Evolutionary conservation across 2,797 vertebrate genomes (phyloP), one percentile per base, ranked within the genome.

Genomic region (Cossypha dichroa): DNA sequence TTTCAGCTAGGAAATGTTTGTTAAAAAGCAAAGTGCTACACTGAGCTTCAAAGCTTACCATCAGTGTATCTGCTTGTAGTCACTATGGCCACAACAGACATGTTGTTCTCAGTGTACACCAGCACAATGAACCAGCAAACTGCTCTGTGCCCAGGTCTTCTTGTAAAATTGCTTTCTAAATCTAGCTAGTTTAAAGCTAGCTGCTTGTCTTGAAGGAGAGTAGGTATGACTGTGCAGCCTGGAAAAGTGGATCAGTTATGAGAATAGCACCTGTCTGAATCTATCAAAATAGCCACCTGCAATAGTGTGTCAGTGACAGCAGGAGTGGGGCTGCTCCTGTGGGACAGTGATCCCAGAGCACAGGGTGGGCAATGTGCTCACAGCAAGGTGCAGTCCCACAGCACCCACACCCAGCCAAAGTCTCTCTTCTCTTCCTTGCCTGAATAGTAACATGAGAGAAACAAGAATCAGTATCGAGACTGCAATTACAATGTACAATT

Each of bases 11-110:
- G 46, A 88, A 67, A 86, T 14, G 36, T 40, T 69, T 76, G 23
- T 43, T 48, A 34, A 88, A 83, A 73, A 91, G 49, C 64, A 83
- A 94, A 86, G 58, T 48, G 64, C 66, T 68, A 90, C 8, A 62
- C 6, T 55, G 60, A 77, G 51, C 29, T 68, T 84, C 28, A 10
- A 67, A 63, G 15, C 58, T 73, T 51, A 56, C 31, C 43, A 54
- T 49, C 43, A 80, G 43, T 34, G 26, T 81, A 25, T 49, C 46
- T 72, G 52, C 36, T 31, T 43, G 54, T 21, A 88, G 18, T 55
- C 63, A 26, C 54, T 86, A 25, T 0, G 4, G 29, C 52, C 43
- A 38, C 29, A 77, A 45, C 16, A 77, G 43, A 49, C 29, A 19
- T 22, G n/a, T 9, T 67, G 13, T 26, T 64, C 62, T 52, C 51